phyloP scores from a whole-genome alignment of 1,140 invertebrate species.

The Eumeta japonica region DNA sequence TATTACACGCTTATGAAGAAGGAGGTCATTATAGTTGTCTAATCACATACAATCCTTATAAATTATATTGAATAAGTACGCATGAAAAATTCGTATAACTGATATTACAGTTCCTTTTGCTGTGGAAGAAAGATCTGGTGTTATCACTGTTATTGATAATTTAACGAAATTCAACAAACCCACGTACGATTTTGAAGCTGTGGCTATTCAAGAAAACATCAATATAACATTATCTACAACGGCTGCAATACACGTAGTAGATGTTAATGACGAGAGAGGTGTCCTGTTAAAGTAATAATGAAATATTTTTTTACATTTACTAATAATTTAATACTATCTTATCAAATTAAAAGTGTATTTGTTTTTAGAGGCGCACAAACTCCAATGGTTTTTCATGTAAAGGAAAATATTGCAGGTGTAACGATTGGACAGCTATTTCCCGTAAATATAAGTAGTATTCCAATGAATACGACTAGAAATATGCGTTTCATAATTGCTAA shows the following conservation, averaged over 20 bases:
- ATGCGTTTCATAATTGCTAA: conserved; percentile 75
- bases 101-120: conserved; percentile 77
- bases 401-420: conserved; percentile 74
- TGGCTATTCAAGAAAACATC: conserved; percentile 64
- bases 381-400: conserved; percentile 72
- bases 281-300: conserved; percentile 67
- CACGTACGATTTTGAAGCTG: conserved; percentile 78
- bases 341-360: conserved; percentile 17
- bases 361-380: conserved; percentile 63
- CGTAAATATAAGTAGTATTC: conserved; percentile 55
- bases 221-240: conserved; percentile 73
- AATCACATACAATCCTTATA: too few relatives aligned
- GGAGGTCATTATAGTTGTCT: conserved; percentile 65
- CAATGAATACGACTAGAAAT: conserved; percentile 37
- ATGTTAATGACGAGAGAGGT: conserved; percentile 67
- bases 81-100: too few relatives aligned
- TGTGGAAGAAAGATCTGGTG: conserved; percentile 84
- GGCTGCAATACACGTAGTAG: conserved; percentile 79
- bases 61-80: too few relatives aligned
- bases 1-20: conserved; percentile 78
- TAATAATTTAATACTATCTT: conserved; percentile 9
- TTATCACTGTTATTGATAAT: conserved; percentile 80
- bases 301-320: conserved; percentile 14
- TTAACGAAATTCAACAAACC: conserved; percentile 67
- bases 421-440: conserved; percentile 73